These are phyloP conservation scores for Mesorhabditis belari DNA, from an alignment of 2,888 invertebrate species.

Conservation along the genomic window DNA sequence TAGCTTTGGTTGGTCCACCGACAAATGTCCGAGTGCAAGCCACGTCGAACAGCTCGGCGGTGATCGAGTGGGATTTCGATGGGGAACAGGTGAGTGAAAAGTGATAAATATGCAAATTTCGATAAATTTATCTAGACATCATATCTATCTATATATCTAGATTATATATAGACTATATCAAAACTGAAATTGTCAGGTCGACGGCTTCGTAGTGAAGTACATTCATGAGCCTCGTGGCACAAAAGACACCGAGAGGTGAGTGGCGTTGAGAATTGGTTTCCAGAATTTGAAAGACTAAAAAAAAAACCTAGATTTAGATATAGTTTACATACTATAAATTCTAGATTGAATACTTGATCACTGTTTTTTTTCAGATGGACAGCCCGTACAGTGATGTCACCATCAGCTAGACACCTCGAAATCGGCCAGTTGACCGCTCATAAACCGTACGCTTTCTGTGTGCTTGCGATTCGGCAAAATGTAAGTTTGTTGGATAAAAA, in stretches of 20 bases:
- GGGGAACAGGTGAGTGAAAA: conserved; percentile 19
- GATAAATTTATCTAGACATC: background rate
- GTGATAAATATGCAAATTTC: background rate
- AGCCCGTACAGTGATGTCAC: conserved; percentile 37
- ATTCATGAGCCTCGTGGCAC: conserved; percentile 46
- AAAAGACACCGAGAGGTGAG: conserved; percentile 17
- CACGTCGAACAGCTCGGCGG: conserved; percentile 45
- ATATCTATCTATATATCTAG: no score
- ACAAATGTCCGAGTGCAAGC: conserved; percentile 48
- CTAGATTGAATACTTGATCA: no score
- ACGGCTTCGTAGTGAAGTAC: conserved; percentile 51
- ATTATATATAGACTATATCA: no score
- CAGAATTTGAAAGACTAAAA: no score
- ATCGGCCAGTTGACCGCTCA: conserved; percentile 34
- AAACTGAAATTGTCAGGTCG: conserved; percentile 21
- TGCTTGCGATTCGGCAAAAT: conserved; percentile 47
- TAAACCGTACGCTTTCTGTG: conserved; percentile 52
- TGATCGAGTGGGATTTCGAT: conserved; percentile 51
- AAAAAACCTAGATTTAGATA: no score
- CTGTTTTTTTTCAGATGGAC: conserved; percentile 21
- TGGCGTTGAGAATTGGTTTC: no score
- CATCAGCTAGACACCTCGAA: conserved; percentile 39
- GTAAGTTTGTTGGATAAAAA: conserved; percentile 29
- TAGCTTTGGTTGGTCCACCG: conserved; percentile 50
- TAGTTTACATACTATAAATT: no score